Evolutionary conservation across 2,888 invertebrate species (phyloP).

Genomic region (Stenolophus ochropezus): DNA sequence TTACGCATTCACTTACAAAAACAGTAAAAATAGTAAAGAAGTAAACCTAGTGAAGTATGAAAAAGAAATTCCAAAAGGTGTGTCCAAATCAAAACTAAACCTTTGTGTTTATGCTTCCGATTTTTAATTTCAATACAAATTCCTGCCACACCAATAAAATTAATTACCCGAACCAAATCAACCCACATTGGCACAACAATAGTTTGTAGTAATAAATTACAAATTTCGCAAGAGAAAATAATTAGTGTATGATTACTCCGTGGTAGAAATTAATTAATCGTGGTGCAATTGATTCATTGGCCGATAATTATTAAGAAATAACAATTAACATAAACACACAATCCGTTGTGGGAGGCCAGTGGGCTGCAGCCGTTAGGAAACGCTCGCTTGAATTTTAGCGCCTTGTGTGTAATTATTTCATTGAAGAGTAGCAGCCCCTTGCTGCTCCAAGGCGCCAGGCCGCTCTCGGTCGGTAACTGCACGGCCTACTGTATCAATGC

Average conservation of each 20-base stretch:
- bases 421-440: conserved; percentile 39
- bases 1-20: too few species aligned
- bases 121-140: not conserved
- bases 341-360: conserved; percentile 18
- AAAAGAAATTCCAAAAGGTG: too few species aligned
- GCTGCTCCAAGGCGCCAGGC: conserved; percentile 29
- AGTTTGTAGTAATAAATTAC: conserved; percentile 23
- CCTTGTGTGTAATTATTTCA: conserved; percentile 52
- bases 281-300: conserved; percentile 38
- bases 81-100: too few species aligned
- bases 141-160: not conserved
- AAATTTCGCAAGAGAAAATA: conserved; percentile 19
- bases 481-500: conserved; percentile 39
- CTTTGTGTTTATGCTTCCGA: not conserved
- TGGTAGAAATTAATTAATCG: conserved; percentile 15
- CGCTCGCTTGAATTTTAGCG: conserved; percentile 42
- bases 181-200: conserved; percentile 1
- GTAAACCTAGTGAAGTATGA: too few species aligned
- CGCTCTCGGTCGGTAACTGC: conserved; percentile 32
- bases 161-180: conserved; percentile 9
- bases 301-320: conserved; percentile 41
- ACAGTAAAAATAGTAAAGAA: too few species aligned
- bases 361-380: conserved; percentile 27
- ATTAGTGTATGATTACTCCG: conserved; percentile 11
- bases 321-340: conserved; percentile 39